Conservation (phyloP, 2,113 vertebrate species). For the Ranitomeya variabilis region DNA sequence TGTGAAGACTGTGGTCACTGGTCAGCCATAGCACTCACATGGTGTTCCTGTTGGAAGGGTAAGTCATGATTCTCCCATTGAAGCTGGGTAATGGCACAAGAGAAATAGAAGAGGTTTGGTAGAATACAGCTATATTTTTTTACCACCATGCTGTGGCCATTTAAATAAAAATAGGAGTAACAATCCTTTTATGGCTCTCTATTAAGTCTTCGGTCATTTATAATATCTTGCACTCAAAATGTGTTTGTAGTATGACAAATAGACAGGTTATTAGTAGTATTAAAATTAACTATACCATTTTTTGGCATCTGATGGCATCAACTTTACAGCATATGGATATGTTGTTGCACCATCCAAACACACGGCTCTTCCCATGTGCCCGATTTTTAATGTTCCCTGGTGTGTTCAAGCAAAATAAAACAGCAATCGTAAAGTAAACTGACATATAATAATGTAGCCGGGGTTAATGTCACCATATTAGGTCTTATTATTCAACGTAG, state of each 20-base stretch:
- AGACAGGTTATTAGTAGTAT: not conserved
- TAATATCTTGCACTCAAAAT: not conserved
- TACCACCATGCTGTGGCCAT: too few species aligned
- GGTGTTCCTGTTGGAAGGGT: too few species aligned
- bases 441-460: not conserved
- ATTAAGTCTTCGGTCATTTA: not conserved
- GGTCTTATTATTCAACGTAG: too few species aligned
- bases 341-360: slow-evolving; percentile 11
- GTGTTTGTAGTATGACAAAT: not conserved
- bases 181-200: too few species aligned
- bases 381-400: slow-evolving; percentile 35
- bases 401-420: not conserved
- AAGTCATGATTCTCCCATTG: too few species aligned
- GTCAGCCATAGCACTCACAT: too few species aligned
- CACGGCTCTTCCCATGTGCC: slow-evolving; percentile 35
- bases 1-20: too few species aligned
- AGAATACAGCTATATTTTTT: too few species aligned
- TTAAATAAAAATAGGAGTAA: too few species aligned
- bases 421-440: not conserved
- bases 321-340: slow-evolving; percentile 13
- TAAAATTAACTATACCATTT: slow-evolving; percentile 32
- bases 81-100: too few species aligned
- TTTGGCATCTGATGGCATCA: slow-evolving; percentile 34
- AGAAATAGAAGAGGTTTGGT: too few species aligned
- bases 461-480: too few species aligned